Evolutionary conservation across 2,888 invertebrate genomes (phyloP).

Genomic region (Mimas tiliae): DNA sequence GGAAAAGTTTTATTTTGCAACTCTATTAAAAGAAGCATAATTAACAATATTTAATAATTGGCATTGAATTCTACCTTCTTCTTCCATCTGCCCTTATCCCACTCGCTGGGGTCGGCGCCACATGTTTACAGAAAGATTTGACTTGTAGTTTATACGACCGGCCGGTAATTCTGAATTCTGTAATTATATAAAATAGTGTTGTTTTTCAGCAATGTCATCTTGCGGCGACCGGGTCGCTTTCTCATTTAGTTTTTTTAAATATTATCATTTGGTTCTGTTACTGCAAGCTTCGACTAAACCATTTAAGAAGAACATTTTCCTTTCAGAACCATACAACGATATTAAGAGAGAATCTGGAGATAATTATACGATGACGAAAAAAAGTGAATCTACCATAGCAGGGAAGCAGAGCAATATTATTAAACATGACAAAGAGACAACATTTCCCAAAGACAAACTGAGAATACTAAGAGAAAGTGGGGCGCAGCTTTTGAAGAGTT

Average conservation of each 20-base stretch:
- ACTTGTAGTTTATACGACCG: too few relatives aligned
- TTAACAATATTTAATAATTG: too few relatives aligned
- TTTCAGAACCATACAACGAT: conserved; percentile 26
- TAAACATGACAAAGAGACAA: conserved; percentile 17
- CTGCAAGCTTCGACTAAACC: conserved; percentile 17
- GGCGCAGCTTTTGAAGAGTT: conserved; percentile 44
- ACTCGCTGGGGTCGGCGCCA: too few relatives aligned
- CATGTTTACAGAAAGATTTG: too few relatives aligned
- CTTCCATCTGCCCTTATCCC: too few relatives aligned
- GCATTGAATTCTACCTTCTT: too few relatives aligned
- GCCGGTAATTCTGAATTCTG: neutral
- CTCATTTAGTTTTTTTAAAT: neutral
- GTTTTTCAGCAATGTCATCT: neutral
- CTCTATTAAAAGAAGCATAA: too few relatives aligned
- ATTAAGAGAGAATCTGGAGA: conserved; percentile 24
- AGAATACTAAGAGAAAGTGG: conserved; percentile 38
- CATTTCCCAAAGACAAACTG: conserved; percentile 34
- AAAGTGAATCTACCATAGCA: neutral
- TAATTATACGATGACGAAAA: neutral
- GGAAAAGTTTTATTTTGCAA: too few relatives aligned
- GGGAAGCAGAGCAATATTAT: conserved; percentile 7
- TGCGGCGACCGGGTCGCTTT: neutral
- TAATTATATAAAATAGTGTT: too few relatives aligned
- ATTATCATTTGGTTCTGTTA: conserved; percentile 6
- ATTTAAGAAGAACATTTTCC: conserved; percentile 28